These are phyloP conservation scores for Ammospiza nelsoni DNA, from an alignment of 2,113 vertebrate genomes.

Conservation along the genomic window DNA sequence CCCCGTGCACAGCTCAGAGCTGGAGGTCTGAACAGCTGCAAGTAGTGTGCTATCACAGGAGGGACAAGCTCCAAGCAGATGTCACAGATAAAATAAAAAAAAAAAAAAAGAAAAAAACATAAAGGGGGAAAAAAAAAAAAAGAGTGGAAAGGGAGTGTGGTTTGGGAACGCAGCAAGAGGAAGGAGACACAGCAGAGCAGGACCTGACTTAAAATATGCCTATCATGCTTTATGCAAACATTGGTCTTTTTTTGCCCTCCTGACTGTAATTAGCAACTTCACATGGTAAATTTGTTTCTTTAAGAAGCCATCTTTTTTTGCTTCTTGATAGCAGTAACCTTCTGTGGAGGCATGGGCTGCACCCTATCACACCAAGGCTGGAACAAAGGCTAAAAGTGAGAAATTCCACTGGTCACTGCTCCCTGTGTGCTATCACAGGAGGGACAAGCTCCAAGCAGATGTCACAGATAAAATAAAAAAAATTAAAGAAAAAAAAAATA, in stretches of 20 bases:
- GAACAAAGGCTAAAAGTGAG: neutral
- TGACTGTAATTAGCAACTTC: slow-evolving; percentile 17
- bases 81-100: slow-evolving; percentile 79
- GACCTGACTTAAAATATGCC: slow-evolving; percentile 61
- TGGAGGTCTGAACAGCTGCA: slow-evolving; percentile 94
- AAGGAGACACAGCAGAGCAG: slow-evolving; percentile 60
- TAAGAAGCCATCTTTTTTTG: slow-evolving; percentile 32
- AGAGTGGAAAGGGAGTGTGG: slow-evolving; percentile 25
- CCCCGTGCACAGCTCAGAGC: slow-evolving; percentile 77
- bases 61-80: slow-evolving; percentile 91
- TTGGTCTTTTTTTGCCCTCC: slow-evolving; percentile 13
- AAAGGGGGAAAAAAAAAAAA: neutral
- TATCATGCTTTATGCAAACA: neutral
- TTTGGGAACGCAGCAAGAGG: slow-evolving; percentile 78
- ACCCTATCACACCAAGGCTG: neutral
- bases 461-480: too few species aligned
- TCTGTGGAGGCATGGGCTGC: neutral
- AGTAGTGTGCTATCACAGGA: slow-evolving; percentile 85
- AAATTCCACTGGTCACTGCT: neutral
- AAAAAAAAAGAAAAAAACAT: neutral
- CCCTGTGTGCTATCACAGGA: neutral
- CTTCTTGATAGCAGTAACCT: slow-evolving; percentile 9
- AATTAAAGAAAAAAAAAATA: too few species aligned
- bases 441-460: too few species aligned
- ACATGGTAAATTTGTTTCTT: slow-evolving; percentile 13